These are phyloP conservation scores for Melanchra persicariae DNA, from an alignment of 2,888 invertebrate species.

Conservation along the genomic window DNA sequence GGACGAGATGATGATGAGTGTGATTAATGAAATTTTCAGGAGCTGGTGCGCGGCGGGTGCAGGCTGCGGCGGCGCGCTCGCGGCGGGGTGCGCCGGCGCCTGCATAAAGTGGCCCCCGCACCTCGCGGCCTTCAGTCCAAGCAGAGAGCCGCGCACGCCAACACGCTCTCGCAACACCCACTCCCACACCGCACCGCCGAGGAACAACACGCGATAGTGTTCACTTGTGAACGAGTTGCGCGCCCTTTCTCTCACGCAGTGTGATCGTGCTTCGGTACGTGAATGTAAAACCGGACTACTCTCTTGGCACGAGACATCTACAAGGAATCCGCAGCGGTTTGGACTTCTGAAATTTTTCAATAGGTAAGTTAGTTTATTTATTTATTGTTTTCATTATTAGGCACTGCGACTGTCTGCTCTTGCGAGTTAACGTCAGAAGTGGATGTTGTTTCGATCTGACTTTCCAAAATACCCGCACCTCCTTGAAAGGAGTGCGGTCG, in stretches of 20 bases:
- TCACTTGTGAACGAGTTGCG: conserved; percentile 84
- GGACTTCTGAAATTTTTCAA: conserved; percentile 79
- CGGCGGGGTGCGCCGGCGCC: conserved; percentile 81
- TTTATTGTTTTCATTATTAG: conserved; percentile 65
- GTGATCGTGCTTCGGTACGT: conserved; percentile 89
- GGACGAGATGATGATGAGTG: neutral
- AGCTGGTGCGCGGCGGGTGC: conserved; percentile 41
- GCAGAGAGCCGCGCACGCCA: conserved; percentile 84
- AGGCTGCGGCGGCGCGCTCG: conserved; percentile 67
- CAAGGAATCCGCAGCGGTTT: conserved; percentile 79
- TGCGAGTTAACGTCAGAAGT: conserved; percentile 76
- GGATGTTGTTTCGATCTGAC: conserved; percentile 73
- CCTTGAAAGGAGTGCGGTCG: conserved; percentile 71
- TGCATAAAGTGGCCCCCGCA: conserved; percentile 88
- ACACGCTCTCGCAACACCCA: conserved; percentile 86
- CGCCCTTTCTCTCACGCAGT: conserved; percentile 90
- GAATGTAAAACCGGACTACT: conserved; percentile 89
- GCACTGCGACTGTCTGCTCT: conserved; percentile 80
- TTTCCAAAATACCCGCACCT: conserved; percentile 80
- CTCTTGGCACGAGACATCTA: conserved; percentile 82
- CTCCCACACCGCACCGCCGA: conserved; percentile 81
- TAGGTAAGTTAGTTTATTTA: conserved; percentile 79
- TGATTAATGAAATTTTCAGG: conserved; percentile 59
- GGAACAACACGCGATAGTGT: conserved; percentile 85
- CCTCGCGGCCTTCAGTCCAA: conserved; percentile 89